Base-by-base conservation (phyloP, 2,888 invertebrate species). In the Papilio demoleus region DNA sequence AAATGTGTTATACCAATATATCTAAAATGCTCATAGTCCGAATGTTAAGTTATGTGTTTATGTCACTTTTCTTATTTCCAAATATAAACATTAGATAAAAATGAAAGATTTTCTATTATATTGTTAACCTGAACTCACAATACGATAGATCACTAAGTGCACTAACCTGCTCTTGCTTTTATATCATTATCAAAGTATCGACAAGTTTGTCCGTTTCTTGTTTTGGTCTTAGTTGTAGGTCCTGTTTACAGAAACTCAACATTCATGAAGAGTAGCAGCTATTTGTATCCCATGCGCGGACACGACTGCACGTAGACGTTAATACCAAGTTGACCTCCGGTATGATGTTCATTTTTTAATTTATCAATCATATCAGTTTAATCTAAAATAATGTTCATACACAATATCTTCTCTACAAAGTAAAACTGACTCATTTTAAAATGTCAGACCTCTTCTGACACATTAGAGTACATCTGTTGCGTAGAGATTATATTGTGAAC, bases 401-500 rank as follows among this genome's bases (percentile, higher is more conserved):
- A 12, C 0, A 17, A 9, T 4, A 12, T 17, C 2, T 42, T 1
- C 2, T 17, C 19, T 45, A 19, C 19, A 45, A 38, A 38, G 38
- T 14, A 38, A 45, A 19, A 19, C 42, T 45, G 19, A 9, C 19
- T 45, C 1, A 45, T 19, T 45, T 45, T 45, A 8, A 19, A 9
- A 8, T 19, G 42, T 19, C 0, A 19, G 17, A 45, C 19, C 19
- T 45, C 42, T 2, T 8, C 9, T 45, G 42, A 45, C 42, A 45
- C 9, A 11, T 45, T 19, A 45, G 42, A 45, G 17, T 45, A 19
- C 19, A 45, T 45, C 42, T 45, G 42, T 45, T 45, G 14, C 19
- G 8, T 40, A 40, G 17, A 40, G 19, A 45, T 45, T 45, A 19
- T 45, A 45, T 45, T 45, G 17, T 45, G 42, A 45, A 45, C 42